A percentile compares a stretch with the other conserved stretches of the same genome.
Evolutionary conservation across 92 coral and sea anemone species (phyloP).

Genomic region (Paragorgia papillata): DNA sequence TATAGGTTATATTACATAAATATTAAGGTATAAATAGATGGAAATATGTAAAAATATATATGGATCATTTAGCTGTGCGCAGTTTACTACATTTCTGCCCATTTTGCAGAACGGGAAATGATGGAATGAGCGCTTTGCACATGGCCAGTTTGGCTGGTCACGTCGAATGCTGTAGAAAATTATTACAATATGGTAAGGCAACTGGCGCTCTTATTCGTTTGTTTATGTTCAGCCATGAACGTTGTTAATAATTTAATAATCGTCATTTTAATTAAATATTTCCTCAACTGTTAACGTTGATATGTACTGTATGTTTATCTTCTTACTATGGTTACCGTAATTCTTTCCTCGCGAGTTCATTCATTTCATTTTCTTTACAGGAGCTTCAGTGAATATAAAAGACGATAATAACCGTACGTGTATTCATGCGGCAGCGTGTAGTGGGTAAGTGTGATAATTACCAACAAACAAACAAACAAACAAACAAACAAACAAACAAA

Average conservation of each 20-base stretch:
- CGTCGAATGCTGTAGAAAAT: conserved; percentile 92
- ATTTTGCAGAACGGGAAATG: conserved; percentile 74
- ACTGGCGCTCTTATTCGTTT: too few species aligned
- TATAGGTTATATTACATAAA: too few species aligned
- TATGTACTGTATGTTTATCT: too few species aligned
- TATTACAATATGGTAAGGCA: conserved; percentile 83
- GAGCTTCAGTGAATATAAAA: conserved; percentile 74
- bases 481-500: too few species aligned
- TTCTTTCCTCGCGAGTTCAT: neutral
- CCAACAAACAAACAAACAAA: neutral
- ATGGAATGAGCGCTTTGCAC: conserved; percentile 94
- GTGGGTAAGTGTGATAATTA: conserved; percentile 73
- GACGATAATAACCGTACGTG: conserved; percentile 87
- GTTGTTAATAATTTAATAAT: too few species aligned
- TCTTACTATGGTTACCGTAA: neutral
- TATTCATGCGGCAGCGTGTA: conserved; percentile 95
- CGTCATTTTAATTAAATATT: too few species aligned
- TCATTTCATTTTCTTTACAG: conserved; percentile 54
- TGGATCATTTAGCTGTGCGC: too few species aligned
- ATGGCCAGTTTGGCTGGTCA: conserved; percentile 93
- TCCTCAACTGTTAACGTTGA: too few species aligned
- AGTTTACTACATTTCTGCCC: too few species aligned
- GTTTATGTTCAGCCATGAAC: too few species aligned
- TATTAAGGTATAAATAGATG: too few species aligned
- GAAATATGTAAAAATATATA: too few species aligned